These are phyloP conservation scores for Mylabris sibirica DNA, from an alignment of 2,888 invertebrate genomes.

Conservation along the genomic window DNA sequence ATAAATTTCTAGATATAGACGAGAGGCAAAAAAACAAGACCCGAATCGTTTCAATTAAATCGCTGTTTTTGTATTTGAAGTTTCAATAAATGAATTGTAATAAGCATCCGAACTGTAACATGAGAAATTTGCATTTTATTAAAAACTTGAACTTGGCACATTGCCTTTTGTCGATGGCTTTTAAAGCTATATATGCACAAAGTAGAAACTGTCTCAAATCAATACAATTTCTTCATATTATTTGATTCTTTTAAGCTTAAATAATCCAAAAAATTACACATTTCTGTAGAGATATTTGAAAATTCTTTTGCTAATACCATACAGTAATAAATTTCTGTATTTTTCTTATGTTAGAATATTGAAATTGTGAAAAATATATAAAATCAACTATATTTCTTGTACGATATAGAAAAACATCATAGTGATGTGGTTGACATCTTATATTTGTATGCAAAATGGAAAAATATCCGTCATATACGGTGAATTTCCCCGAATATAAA, in stretches of 20 bases:
- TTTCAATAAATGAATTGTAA: background rate
- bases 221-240: too few species aligned
- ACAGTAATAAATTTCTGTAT: background rate
- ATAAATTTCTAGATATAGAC: background rate
- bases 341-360: background rate
- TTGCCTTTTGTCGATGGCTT: background rate
- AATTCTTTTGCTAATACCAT: background rate
- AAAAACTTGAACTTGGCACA: slow-evolving; percentile 17
- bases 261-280: background rate
- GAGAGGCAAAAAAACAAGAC: background rate
- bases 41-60: background rate
- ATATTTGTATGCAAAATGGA: slow-evolving; percentile 18
- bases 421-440: slow-evolving; percentile 16
- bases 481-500: slow-evolving; percentile 22
- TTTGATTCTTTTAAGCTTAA: too few species aligned
- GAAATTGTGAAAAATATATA: background rate
- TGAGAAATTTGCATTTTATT: slow-evolving; percentile 22
- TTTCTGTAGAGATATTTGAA: background rate
- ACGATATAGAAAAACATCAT: background rate
- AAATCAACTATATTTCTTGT: background rate
- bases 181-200: background rate
- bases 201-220: too few species aligned
- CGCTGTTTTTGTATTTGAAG: background rate
- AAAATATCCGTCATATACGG: slow-evolving; percentile 10
- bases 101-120: background rate